Base-by-base conservation (phyloP, 2,888 invertebrate genomes). In the Ferrisia virgata region DNA sequence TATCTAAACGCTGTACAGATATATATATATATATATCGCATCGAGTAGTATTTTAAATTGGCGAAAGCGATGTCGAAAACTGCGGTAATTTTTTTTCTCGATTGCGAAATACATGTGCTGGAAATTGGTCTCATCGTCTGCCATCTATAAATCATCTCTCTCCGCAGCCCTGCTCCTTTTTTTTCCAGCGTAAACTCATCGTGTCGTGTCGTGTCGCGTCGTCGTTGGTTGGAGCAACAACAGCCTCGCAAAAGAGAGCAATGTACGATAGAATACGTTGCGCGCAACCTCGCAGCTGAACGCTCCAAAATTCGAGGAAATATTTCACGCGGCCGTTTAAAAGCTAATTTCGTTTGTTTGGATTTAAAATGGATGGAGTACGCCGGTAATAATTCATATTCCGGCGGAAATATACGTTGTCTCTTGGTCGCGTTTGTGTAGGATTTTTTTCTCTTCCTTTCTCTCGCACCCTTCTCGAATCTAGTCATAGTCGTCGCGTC, bases 301-400 rank as follows among this genome's bases (percentile, higher is more conserved):
- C 69, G 69, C 31, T 28, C 28, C 64, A 11, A 64, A 2, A 8
- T 13, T n/a, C 72, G 33, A 76, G 28, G 72, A 76, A 36, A 76
- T 76, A 76, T 76, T 76, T 76, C 72, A 76, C 72, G 72, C 72
- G 72, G 36, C 72, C 72, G 72, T 76, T 76, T 76, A 76, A 76
- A 76, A 76, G 72, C 72, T 76, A 76, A 76, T 76, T 76, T 76
- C 72, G 72, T 76, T 76, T 76, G 72, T 76, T 76, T 76, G 36
- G 72, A 76, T 76, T 36, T 76, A 76, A 76, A 76, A 76, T 36
- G 36, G 36, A 76, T 76, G 72, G 72, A 76, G 72, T 76, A 36
- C 72, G 72, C 72, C 18, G 36, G 36, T 36, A 76, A 76, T 76
- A 76, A 76, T 76, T 76, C 72, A 76, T 76, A 76, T 36, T 36